Conservation (phyloP, 2,113 vertebrate species). For the Onychorhynchus coronatus region DNA sequence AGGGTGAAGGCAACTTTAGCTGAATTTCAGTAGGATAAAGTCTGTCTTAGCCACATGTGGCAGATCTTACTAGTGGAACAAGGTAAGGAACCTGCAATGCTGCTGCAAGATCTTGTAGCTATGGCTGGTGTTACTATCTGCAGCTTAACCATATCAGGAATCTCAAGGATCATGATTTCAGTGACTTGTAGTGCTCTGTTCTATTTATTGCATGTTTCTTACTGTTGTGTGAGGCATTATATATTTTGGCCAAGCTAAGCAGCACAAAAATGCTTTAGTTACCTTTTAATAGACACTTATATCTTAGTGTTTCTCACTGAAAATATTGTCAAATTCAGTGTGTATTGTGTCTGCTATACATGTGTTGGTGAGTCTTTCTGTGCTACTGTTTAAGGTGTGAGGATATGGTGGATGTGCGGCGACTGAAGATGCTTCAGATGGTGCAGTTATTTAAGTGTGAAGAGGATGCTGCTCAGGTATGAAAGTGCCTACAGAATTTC, state of each 20-base stretch:
- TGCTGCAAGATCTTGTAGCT: background rate
- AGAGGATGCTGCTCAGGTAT: constrained; percentile 92
- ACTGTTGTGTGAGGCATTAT: background rate
- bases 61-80: background rate
- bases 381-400: constrained; percentile 78
- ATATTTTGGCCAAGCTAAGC: background rate
- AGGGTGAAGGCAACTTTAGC: background rate
- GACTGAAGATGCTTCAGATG: constrained; percentile 99
- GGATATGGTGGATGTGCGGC: constrained; percentile 91
- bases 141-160: background rate
- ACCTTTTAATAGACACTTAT: background rate
- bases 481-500: background rate
- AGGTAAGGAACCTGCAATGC: background rate
- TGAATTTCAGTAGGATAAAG: background rate
- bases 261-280: background rate
- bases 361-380: background rate
- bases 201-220: background rate
- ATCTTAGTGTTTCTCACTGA: background rate
- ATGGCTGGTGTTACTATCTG: background rate
- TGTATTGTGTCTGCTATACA: background rate
- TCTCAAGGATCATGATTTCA: background rate
- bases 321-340: background rate
- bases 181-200: background rate
- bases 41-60: background rate
- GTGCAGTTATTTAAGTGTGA: constrained; percentile 98